Percentiles rank a stretch among this genome's conserved stretches.
Evolutionary conservation across 2,888 invertebrate genomes (phyloP).

Genomic region (Spilarctia lutea): DNA sequence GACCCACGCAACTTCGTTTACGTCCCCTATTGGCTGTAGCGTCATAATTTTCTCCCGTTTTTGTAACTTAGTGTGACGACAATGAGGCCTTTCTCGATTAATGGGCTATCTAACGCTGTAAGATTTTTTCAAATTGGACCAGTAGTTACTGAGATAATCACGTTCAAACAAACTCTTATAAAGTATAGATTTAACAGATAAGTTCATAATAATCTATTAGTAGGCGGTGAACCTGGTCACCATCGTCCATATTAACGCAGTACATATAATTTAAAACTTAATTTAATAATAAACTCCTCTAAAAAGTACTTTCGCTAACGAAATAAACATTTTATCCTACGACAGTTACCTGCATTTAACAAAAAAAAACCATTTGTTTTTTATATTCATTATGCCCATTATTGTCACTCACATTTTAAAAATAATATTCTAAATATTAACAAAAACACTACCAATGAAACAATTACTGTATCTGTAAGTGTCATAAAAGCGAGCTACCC

Average conservation of each 20-base stretch:
- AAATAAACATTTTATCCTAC: background rate
- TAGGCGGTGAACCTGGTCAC: too few relatives aligned
- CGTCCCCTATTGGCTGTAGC: too few relatives aligned
- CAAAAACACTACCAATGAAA: background rate
- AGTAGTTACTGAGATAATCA: too few relatives aligned
- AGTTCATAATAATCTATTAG: too few relatives aligned
- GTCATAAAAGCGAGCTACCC: slow-evolving; percentile 16
- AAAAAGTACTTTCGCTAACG: background rate
- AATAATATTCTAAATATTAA: background rate
- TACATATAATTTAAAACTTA: background rate
- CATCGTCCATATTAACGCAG: background rate
- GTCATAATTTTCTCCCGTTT: too few relatives aligned
- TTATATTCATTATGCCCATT: background rate
- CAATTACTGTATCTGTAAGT: background rate
- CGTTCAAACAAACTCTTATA: too few relatives aligned
- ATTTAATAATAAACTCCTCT: background rate
- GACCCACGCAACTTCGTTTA: too few relatives aligned
- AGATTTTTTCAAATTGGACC: too few relatives aligned
- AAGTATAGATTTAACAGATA: too few relatives aligned
- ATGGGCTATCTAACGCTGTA: too few relatives aligned
- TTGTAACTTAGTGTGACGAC: too few relatives aligned
- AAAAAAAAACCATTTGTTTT: background rate
- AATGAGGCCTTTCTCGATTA: too few relatives aligned
- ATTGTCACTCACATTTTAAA: background rate
- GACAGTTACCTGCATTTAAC: background rate